Evolutionary conservation across 2,113 vertebrate genomes (phyloP).

Genomic region (Ceyx melanurus): DNA sequence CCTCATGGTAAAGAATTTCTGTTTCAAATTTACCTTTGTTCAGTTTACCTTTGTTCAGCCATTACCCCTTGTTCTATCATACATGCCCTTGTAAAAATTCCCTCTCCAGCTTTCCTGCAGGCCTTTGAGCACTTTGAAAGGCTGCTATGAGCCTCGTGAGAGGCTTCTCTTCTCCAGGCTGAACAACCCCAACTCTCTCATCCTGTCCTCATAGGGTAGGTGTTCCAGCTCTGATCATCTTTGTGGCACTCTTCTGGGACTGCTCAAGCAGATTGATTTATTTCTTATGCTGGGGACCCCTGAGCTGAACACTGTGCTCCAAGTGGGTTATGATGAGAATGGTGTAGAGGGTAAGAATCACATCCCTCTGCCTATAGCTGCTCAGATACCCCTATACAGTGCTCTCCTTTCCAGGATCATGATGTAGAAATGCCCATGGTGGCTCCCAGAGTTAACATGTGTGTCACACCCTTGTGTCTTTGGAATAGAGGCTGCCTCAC

Average conservation of each 20-base stretch:
- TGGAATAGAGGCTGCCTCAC: not conserved
- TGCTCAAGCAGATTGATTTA: not conserved
- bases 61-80: not conserved
- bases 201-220: not conserved
- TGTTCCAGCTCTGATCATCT: not conserved
- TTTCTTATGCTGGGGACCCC: not conserved
- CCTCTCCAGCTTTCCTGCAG: not conserved
- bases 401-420: not conserved
- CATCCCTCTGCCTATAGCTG: not conserved
- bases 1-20: not conserved
- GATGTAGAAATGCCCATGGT: not conserved
- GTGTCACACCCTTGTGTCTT: not conserved
- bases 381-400: not conserved
- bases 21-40: not conserved
- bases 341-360: not conserved
- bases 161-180: not conserved
- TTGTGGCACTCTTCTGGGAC: not conserved
- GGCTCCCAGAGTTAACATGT: accelerated
- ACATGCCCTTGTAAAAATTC: not conserved
- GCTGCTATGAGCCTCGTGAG: not conserved
- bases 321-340: not conserved
- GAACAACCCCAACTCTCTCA: not conserved
- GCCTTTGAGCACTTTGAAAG: not conserved
- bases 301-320: not conserved
- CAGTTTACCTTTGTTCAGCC: no score